phyloP scores from a whole-genome alignment of 2,797 vertebrate genomes.

The Hydrolagus colliei region DNA sequence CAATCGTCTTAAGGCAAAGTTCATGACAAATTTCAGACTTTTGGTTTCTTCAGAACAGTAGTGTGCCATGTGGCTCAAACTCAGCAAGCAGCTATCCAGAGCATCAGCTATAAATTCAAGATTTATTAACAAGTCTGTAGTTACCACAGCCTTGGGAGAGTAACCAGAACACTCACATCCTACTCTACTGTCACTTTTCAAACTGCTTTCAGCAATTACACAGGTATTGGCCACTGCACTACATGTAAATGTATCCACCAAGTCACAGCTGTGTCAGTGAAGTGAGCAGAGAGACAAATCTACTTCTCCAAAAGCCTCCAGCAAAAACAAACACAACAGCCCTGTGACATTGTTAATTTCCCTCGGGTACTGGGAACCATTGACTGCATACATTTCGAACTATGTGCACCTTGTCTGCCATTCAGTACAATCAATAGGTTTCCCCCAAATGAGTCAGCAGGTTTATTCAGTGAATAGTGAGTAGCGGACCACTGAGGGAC shows the following conservation, averaged over 20 bases:
- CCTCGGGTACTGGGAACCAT: constrained; percentile 3
- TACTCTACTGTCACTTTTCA: background rate
- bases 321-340: constrained; percentile 32
- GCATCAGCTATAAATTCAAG: background rate
- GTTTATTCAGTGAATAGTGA: too few relatives aligned
- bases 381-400: constrained; percentile 30
- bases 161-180: background rate
- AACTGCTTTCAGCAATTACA: constrained; percentile 12
- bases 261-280: constrained; percentile 21
- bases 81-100: background rate
- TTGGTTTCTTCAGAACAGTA: background rate
- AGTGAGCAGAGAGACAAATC: constrained; percentile 26
- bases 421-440: constrained; percentile 2
- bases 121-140: constrained; percentile 10
- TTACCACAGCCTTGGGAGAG: constrained; percentile 9
- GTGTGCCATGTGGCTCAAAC: background rate
- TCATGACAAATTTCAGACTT: too few relatives aligned
- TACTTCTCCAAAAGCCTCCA: constrained; percentile 25
- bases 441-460: too few relatives aligned
- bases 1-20: too few relatives aligned
- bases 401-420: constrained; percentile 6
- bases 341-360: constrained; percentile 26
- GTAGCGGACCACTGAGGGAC: too few relatives aligned
- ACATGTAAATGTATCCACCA: constrained; percentile 22
- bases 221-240: constrained; percentile 9